Percentiles rank a stretch among this genome's conserved stretches.
phyloP scores from a whole-genome alignment of 2,888 invertebrate genomes.

The Drosophila niveifrons region DNA sequence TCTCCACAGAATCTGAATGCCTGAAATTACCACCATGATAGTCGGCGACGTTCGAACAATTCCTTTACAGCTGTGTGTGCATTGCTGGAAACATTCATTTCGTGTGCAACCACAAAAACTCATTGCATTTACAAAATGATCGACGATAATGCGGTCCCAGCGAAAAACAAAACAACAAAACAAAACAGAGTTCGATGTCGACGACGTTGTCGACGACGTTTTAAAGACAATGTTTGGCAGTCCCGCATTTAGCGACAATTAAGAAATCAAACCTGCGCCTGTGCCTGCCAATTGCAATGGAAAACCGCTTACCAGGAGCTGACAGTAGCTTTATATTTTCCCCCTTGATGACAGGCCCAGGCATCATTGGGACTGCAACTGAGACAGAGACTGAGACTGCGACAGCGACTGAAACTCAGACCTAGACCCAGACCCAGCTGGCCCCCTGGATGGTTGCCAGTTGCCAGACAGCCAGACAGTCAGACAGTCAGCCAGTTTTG shows the following conservation, averaged over 20 bases:
- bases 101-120: conserved; percentile 74
- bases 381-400: not conserved
- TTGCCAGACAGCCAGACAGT: not conserved
- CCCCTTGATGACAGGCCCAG: conserved; percentile 57
- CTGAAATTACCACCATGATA: conserved; percentile 78
- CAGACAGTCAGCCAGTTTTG: not conserved
- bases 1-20: conserved; percentile 11
- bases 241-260: conserved; percentile 82
- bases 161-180: conserved; percentile 26
- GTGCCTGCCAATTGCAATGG: conserved; percentile 68
- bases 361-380: conserved; percentile 14
- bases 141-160: conserved; percentile 69
- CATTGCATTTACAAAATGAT: conserved; percentile 73
- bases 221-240: conserved; percentile 59
- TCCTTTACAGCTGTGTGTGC: conserved; percentile 58
- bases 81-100: conserved; percentile 65
- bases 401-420: conserved; percentile 22
- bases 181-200: conserved; percentile 14
- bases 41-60: conserved; percentile 52
- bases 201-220: conserved; percentile 29
- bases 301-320: conserved; percentile 61
- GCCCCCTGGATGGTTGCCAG: conserved; percentile 9
- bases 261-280: conserved; percentile 78
- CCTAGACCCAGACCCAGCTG: conserved; percentile 18
- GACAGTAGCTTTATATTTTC: conserved; percentile 24